phyloP scores from a whole-genome alignment of 2,888 invertebrate species.

The Frankliniella fusca region DNA sequence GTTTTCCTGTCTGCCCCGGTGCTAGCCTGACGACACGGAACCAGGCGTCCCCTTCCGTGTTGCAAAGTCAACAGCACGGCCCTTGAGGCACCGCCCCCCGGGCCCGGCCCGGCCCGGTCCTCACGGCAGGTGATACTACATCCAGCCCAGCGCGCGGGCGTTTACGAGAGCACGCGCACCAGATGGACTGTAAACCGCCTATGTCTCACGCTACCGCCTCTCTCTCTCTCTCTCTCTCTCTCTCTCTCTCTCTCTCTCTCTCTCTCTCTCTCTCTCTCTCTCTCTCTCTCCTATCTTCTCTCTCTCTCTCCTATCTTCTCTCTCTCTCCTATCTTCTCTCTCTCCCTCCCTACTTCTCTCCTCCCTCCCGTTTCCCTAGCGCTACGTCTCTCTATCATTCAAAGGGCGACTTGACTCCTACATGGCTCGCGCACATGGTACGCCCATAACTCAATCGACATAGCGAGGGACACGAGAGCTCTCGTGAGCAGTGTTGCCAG shows the following conservation, averaged over 20 bases:
- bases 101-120: too few relatives aligned
- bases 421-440: constrained; percentile 16
- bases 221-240: not conserved
- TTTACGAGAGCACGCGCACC: not conserved
- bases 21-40: too few relatives aligned
- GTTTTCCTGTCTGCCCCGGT: too few relatives aligned
- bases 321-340: not conserved
- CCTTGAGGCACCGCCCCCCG: too few relatives aligned
- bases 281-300: too few relatives aligned
- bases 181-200: not conserved
- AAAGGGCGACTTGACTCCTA: not conserved
- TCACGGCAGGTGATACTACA: too few relatives aligned
- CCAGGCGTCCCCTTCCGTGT: too few relatives aligned
- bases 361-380: not conserved
- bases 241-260: not conserved
- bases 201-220: not conserved
- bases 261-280: too few relatives aligned
- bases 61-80: too few relatives aligned
- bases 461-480: not conserved
- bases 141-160: not conserved
- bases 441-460: constrained; percentile 6
- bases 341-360: not conserved
- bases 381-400: not conserved
- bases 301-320: too few relatives aligned
- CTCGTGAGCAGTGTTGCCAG: too few relatives aligned